Evolutionary conservation across 1,140 invertebrate species (phyloP).

Genomic region (Drosophila navojoa): DNA sequence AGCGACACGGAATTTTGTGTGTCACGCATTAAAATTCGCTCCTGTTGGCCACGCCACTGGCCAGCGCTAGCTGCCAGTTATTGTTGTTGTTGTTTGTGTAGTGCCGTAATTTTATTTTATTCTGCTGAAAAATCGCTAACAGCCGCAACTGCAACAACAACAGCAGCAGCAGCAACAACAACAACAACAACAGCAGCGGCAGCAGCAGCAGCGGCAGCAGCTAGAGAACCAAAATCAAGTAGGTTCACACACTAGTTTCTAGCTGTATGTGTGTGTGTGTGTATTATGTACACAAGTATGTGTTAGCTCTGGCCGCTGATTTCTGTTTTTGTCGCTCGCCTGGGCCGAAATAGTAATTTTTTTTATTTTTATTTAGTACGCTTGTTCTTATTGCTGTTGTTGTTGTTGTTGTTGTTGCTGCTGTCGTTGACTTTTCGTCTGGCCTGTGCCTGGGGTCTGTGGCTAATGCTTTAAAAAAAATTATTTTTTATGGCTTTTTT

Average conservation of each 20-base stretch:
- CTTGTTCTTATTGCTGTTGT: conserved; percentile 13
- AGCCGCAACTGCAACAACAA: conserved; percentile 36
- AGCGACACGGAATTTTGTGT: conserved; percentile 45
- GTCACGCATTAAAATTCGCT: conserved; percentile 67
- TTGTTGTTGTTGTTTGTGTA: conserved; percentile 3
- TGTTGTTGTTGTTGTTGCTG: conserved; percentile 12
- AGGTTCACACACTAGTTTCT: conserved; percentile 73
- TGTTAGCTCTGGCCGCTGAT: conserved; percentile 27
- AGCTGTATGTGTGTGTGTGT: conserved; percentile 4
- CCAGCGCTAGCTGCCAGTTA: background rate
- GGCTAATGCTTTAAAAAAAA: conserved; percentile 59
- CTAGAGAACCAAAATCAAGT: conserved; percentile 73
- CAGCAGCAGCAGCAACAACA: conserved; percentile 10
- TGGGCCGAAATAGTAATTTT: conserved; percentile 33
- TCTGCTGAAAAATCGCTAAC: conserved; percentile 42
- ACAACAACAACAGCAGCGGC: background rate
- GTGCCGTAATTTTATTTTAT: conserved; percentile 18
- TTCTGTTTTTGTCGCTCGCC: conserved; percentile 60
- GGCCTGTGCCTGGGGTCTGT: conserved; percentile 24
- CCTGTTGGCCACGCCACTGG: conserved; percentile 11
- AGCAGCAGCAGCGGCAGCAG: background rate
- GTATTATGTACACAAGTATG: background rate
- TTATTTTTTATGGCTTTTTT: conserved; percentile 75
- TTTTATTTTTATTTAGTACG: conserved; percentile 13
- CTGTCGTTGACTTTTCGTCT: conserved; percentile 71